A percentile compares a stretch with the other conserved stretches of the same genome.
Conservation (phyloP, 2,113 vertebrate species). For the Serilophus lunatus region DNA sequence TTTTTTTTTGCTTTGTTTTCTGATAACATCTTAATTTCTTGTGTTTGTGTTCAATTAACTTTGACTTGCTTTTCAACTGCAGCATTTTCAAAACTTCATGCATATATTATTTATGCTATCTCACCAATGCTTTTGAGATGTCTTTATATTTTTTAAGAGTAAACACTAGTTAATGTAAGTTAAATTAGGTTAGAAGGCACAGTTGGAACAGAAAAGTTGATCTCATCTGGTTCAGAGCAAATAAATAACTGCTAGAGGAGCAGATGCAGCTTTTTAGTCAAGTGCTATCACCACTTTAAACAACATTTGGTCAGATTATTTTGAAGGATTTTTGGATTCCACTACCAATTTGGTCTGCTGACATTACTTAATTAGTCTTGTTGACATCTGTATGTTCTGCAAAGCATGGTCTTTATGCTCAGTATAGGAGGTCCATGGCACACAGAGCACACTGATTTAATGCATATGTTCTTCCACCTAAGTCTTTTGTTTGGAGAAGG, state of each 20-base stretch:
- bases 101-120: conserved; percentile 27
- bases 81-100: not conserved
- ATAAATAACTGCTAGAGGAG: not conserved
- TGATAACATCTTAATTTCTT: not conserved
- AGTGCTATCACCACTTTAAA: not conserved
- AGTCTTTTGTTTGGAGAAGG: not conserved
- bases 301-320: not conserved
- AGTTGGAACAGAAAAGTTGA: not conserved
- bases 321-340: not conserved
- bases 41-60: conserved; percentile 32
- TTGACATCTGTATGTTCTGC: not conserved
- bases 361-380: not conserved
- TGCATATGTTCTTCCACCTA: not conserved
- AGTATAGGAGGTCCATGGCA: not conserved
- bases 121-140: conserved; percentile 4
- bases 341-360: not conserved
- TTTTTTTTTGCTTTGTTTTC: not conserved
- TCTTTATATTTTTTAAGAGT: not conserved
- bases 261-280: not conserved
- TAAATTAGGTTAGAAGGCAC: not conserved
- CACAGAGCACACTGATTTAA: not conserved
- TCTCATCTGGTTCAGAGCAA: not conserved
- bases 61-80: not conserved
- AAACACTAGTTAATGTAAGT: conserved; percentile 4
- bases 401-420: not conserved